Evolutionary conservation across 2,797 vertebrate genomes (phyloP), one percentile per base, ranked within the genome.

Genomic region (Aldrovandia affinis): DNA sequence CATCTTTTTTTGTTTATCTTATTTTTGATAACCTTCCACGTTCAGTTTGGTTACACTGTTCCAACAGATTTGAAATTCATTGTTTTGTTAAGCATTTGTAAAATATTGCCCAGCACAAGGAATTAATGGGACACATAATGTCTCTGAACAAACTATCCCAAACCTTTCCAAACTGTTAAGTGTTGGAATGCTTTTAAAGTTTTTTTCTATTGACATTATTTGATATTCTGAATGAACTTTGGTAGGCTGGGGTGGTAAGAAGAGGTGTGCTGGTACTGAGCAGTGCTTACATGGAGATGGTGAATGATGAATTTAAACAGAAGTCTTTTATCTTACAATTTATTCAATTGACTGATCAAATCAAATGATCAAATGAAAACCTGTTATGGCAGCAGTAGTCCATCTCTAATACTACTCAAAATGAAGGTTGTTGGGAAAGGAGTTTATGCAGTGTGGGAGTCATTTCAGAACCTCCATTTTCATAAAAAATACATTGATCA

Each of bases 51-150:
- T 91, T 93, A 91, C 93, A 89, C 63, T 85, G 90, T 92, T 91
- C 89, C 90, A 92, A 88, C 85, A 30, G 93, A 91, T 92, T 90
- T 89, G 90, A 91, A 93, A 92, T 94, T 94, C 87, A 89, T 92
- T 91, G 90, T 86, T 90, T 89, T 90, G 90, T 91, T 81, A 81
- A 30, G 42, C 33, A 61, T 81, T 68, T 52, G 73, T 79, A 50
- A 47, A 68, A 70, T 80, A 55, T 39, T 81, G 55, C 52, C 33
- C 55, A 22, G 42, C 18, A 47, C 47, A 12, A 77, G 42, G 33
- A 30, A 79, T 57, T 39, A 57, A 80, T 33, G 28, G 65, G 33
- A 55, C 65, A 54, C 65, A 28, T 28, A 50, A 65, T 52, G 30
- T 20, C 50, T 73, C 63, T 6, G 59, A 84, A 12, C 73, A 77